These are phyloP conservation scores for Portevinia maculata DNA, from an alignment of 2,888 invertebrate genomes.

Conservation along the genomic window DNA sequence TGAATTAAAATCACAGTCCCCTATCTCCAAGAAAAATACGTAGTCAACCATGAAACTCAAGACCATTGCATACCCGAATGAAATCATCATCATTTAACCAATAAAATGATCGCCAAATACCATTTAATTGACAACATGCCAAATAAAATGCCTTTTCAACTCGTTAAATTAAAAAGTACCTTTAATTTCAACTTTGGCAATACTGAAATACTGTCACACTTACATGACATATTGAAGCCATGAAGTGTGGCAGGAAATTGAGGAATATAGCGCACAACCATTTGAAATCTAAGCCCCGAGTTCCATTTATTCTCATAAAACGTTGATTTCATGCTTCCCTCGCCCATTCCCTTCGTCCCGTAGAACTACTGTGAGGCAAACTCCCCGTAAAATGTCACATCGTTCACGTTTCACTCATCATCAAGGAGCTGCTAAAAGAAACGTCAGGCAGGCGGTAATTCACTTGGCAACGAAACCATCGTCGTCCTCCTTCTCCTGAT, in stretches of 20 bases:
- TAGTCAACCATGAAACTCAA: no score
- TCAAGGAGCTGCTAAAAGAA: constrained; percentile 52
- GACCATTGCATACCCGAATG: no score
- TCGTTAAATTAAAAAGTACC: neutral
- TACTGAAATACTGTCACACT: constrained; percentile 44
- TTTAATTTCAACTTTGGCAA: constrained; percentile 26
- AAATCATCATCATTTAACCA: no score
- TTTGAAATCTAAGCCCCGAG: constrained; percentile 65
- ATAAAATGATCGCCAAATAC: no score
- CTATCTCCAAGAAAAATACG: no score
- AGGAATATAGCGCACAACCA: constrained; percentile 60
- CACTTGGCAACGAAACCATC: constrained; percentile 63
- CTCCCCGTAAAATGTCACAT: constrained; percentile 58
- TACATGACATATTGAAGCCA: constrained; percentile 69
- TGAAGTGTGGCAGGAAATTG: constrained; percentile 70
- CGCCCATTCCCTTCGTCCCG: neutral
- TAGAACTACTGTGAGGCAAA: constrained; percentile 13
- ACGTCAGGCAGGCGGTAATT: constrained; percentile 66
- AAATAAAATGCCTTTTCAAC: neutral
- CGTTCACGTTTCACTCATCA: constrained; percentile 71
- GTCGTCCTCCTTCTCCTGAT: constrained; percentile 17
- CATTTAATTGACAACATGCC: neutral
- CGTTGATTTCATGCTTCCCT: constrained; percentile 65
- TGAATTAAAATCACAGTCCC: no score
- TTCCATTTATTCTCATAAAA: constrained; percentile 72